A percentile compares a stretch with the other conserved stretches of the same genome.
Conservation (phyloP, 2,797 vertebrate genomes). For the Allenopithecus nigroviridis region DNA sequence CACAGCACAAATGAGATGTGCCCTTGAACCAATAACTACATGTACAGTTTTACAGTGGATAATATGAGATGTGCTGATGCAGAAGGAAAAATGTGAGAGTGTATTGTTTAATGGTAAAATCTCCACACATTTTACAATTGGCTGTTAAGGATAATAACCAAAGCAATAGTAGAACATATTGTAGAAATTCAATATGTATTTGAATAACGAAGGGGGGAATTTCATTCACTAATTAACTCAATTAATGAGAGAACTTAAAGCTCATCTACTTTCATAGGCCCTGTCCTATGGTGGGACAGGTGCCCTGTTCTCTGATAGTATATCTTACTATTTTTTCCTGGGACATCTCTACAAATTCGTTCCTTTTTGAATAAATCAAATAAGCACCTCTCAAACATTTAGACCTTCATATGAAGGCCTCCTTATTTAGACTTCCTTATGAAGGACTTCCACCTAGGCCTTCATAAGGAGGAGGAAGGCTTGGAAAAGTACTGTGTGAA, state of each 20-base stretch:
- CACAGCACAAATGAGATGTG: not conserved
- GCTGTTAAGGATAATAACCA: not conserved
- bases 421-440: not conserved
- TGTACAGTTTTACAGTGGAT: not conserved
- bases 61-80: not conserved
- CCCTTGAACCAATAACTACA: not conserved
- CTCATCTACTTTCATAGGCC: not conserved
- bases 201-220: constrained; percentile 26
- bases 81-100: not conserved
- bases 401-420: not conserved
- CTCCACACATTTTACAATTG: not conserved
- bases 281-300: not conserved
- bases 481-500: constrained; percentile 55
- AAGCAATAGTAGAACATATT: not conserved
- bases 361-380: constrained; percentile 41
- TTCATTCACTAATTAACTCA: constrained; percentile 1
- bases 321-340: not conserved
- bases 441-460: not conserved
- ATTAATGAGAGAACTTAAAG: constrained; percentile 22
- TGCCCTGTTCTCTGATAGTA: not conserved
- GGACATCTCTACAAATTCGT: constrained; percentile 14
- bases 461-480: not conserved
- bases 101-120: not conserved
- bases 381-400: not conserved
- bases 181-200: constrained; percentile 14